Percentiles rank a stretch among this genome's conserved stretches.
Evolutionary conservation across 92 coral and sea anemone species (phyloP).

Genomic region (Blastomussa wellsi): DNA sequence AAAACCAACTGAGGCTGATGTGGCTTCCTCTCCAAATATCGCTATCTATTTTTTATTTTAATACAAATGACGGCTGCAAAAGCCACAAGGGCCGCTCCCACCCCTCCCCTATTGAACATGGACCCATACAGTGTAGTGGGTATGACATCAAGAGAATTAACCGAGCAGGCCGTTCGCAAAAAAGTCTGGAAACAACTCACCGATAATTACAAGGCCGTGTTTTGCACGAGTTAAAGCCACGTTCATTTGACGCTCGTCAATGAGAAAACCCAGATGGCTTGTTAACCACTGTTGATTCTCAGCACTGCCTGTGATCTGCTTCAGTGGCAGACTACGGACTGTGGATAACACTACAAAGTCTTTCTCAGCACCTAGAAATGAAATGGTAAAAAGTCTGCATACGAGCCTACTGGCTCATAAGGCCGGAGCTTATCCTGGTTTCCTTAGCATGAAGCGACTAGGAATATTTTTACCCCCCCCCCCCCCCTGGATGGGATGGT

Average conservation of each 20-base stretch:
- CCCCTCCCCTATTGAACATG: no score
- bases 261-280: slow-evolving; percentile 71
- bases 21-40: no score
- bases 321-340: slow-evolving; percentile 69
- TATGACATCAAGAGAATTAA: not conserved
- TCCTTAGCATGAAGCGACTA: no score
- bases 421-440: no score
- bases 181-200: slow-evolving; percentile 30
- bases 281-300: slow-evolving; percentile 66
- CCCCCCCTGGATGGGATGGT: no score
- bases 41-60: no score
- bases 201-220: slow-evolving; percentile 83
- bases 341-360: slow-evolving; percentile 83
- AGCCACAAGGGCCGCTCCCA: no score
- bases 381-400: no score
- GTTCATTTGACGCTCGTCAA: slow-evolving; percentile 82
- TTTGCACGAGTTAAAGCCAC: slow-evolving; percentile 90
- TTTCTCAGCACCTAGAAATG: slow-evolving; percentile 75
- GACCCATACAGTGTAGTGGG: not conserved
- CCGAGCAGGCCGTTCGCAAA: not conserved
- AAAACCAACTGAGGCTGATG: no score
- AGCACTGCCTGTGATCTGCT: slow-evolving; percentile 39
- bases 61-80: no score
- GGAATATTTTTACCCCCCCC: no score
- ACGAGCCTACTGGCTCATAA: no score